Base-by-base conservation (phyloP, 2,797 vertebrate species). In the Peromyscus aztecus region DNA sequence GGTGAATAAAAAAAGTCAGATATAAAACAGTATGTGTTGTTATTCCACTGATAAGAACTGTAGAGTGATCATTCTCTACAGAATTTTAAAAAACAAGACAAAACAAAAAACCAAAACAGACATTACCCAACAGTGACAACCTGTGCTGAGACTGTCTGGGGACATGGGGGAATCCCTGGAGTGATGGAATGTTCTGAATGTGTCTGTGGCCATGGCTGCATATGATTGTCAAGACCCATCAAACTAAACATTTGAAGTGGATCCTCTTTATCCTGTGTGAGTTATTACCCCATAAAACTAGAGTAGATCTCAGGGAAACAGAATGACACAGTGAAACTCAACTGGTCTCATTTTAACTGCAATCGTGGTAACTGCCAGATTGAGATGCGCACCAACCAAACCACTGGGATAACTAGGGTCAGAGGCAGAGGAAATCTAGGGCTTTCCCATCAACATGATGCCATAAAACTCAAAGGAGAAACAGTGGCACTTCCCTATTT, bases 1-100 rank as follows among this genome's bases (percentile, higher is more conserved):
- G 73, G 4, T 59, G 43, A 94, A 94, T 59, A 52, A 59, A 57
- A 43, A 91, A 75, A 83, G 8, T n/a, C 57, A 94, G 43, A 88
- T 11, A n/a, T 27, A 57, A 78, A 59, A 69, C 37, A 43, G 8
- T 17, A 89, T 27, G 49, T 8, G 9, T 8, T 34, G 49, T n/a
- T 71, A 23, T 27, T 80, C 37, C 61, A 46, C 46, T 59, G 52
- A 37, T 8, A 52, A 29, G 65, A 90, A 57, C 9, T 76, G 80
- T 46, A n/a, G 63, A n/a, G 10, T 5, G 34, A 78, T 87, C 7
- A 6, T 46, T 24, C 12, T 80, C 59, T 27, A 37, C 24, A 61
- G 55, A 21, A 59, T 82, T 82, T 61, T 65, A 27, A 81, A 77
- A 80, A 78, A 4, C 16, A 52, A 80, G 55, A 34, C 31, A 55